These are phyloP conservation scores for Malachius bipustulatus DNA, from an alignment of 2,888 invertebrate genomes.

Conservation along the genomic window DNA sequence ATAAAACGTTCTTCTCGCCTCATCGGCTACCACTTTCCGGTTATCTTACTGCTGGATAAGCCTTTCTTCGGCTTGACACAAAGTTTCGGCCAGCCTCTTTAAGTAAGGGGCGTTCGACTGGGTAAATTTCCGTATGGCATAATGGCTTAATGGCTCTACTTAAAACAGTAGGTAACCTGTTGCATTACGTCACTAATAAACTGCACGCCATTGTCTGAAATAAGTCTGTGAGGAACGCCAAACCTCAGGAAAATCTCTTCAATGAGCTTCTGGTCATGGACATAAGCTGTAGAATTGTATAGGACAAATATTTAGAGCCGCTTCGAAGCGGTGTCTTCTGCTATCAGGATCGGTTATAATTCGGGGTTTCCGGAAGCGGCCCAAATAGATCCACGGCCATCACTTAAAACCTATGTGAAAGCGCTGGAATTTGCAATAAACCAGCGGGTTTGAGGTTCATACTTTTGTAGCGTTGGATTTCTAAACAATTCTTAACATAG, in stretches of 20 bases:
- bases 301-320: constrained; percentile 22
- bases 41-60: no score
- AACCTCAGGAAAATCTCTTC: constrained; percentile 25
- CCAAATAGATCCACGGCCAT: constrained; percentile 24
- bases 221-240: constrained; percentile 26
- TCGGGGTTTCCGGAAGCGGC: constrained; percentile 18
- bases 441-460: constrained; percentile 23
- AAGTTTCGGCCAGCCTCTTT: no score
- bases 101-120: no score
- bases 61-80: no score
- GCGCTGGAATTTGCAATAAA: constrained; percentile 22
- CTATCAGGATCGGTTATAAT: constrained; percentile 17
- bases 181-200: constrained; percentile 28
- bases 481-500: constrained; percentile 19
- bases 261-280: constrained; percentile 20
- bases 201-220: constrained; percentile 30
- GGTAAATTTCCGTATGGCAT: no score
- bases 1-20: no score
- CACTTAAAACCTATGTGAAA: constrained; percentile 21
- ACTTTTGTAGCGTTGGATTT: constrained; percentile 24
- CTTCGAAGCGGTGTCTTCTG: constrained; percentile 23
- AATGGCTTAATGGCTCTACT: no score
- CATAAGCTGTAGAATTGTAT: constrained; percentile 18
- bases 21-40: no score
- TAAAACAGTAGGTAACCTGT: constrained; percentile 22